Conservation (phyloP, 2,113 vertebrate genomes). For the Cranoglanis bouderius region DNA sequence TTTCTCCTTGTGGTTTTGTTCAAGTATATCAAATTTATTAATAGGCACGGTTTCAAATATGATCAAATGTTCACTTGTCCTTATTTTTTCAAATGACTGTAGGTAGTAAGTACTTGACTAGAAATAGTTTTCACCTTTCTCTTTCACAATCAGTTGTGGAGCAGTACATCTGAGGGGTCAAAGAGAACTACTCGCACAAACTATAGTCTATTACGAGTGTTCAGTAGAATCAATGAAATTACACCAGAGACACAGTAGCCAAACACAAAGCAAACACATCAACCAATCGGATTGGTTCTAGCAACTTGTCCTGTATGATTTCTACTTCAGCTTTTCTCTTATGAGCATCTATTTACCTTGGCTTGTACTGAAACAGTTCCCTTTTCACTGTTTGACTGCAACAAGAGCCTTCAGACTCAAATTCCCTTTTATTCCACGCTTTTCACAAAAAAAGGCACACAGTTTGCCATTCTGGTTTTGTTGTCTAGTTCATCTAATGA, state of each 20-base stretch:
- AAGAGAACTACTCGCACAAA: no score
- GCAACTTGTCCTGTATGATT: background rate
- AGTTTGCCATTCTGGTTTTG: background rate
- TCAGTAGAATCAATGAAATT: background rate
- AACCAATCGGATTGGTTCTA: background rate
- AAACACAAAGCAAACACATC: background rate
- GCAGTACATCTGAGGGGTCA: no score
- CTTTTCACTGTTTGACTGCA: background rate
- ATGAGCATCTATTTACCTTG: background rate
- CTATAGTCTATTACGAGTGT: background rate
- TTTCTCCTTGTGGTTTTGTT: no score
- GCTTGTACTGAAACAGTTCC: background rate
- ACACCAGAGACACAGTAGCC: background rate
- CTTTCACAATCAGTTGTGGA: no score
- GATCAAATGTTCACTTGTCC: no score
- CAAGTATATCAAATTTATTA: no score
- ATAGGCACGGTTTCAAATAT: no score
- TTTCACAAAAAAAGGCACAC: no score
- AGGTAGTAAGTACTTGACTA: background rate
- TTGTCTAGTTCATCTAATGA: background rate
- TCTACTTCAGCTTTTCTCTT: background rate
- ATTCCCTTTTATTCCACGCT: background rate
- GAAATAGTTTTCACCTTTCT: no score
- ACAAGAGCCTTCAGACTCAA: background rate
- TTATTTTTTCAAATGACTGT: no score